Percentiles rank a stretch among this genome's conserved stretches.
Conservation (phyloP, 2,797 vertebrate species). For the Rachycentron canadum region DNA sequence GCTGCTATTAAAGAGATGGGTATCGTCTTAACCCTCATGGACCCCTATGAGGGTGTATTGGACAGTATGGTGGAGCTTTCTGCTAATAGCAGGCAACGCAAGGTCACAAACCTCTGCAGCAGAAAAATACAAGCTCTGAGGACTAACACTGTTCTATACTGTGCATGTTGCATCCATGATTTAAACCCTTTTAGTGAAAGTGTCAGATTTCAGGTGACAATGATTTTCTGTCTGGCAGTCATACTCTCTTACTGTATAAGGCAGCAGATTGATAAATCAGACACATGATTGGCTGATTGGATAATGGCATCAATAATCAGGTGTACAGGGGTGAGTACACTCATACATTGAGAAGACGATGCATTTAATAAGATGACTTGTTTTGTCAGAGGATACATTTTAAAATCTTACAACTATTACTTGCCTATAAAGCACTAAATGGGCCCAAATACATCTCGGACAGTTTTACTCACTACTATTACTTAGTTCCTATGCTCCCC, state of each 20-base stretch:
- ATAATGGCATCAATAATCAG: no score
- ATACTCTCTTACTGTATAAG: neutral
- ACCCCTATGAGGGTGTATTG: constrained; percentile 67
- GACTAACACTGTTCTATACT: neutral
- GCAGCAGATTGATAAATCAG: neutral
- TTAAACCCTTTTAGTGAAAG: no score
- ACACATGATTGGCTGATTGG: no score
- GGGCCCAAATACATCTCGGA: no score
- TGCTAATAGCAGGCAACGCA: constrained; percentile 6
- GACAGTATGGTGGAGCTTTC: constrained; percentile 27
- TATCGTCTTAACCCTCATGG: constrained; percentile 78
- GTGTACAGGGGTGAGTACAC: no score
- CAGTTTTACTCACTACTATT: no score
- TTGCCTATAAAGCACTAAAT: no score
- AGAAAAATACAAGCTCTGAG: constrained; percentile 3
- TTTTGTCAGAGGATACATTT: no score
- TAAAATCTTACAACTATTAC: no score
- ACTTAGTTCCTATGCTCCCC: no score
- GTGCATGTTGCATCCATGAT: neutral
- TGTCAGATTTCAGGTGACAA: neutral
- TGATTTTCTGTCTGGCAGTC: neutral
- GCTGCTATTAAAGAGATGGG: constrained; percentile 59
- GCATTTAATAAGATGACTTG: no score
- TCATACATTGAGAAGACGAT: no score
- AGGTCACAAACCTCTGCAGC: constrained; percentile 32